Evolutionary conservation across 2,888 invertebrate genomes (phyloP).

Genomic region (Tetragonula carbonaria): DNA sequence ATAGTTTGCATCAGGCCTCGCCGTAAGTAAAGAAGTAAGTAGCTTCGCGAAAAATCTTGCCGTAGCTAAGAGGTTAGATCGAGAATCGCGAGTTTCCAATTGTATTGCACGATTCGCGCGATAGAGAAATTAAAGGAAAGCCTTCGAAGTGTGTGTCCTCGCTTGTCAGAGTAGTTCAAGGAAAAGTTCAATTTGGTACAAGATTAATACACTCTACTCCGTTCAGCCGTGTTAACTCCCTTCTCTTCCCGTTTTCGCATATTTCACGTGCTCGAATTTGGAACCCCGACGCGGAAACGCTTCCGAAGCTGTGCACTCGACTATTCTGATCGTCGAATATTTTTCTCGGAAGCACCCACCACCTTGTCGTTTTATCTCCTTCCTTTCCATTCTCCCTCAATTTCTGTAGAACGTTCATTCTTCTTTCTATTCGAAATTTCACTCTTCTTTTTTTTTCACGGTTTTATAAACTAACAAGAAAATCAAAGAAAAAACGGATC

Average conservation of each 20-base stretch:
- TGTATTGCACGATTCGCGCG: no score
- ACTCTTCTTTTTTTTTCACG: no score
- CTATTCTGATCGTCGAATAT: constrained; percentile 17
- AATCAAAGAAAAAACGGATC: not conserved
- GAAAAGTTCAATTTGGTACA: not conserved
- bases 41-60: no score
- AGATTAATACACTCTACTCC: not conserved
- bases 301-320: not conserved
- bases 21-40: no score
- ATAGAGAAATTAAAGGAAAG: no score
- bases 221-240: not conserved
- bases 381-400: not conserved
- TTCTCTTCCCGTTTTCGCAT: not conserved
- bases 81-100: no score
- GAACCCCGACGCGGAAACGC: not conserved
- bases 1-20: no score
- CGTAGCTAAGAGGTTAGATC: no score
- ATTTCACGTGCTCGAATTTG: not conserved
- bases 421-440: no score
- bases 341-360: not conserved
- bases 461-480: not conserved
- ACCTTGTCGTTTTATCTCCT: not conserved
- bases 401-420: no score
- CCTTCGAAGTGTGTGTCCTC: not conserved
- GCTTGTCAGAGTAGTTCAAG: not conserved